Evolutionary conservation across 1,140 invertebrate species (phyloP).

Genomic region (Tetraneura akinire): DNA sequence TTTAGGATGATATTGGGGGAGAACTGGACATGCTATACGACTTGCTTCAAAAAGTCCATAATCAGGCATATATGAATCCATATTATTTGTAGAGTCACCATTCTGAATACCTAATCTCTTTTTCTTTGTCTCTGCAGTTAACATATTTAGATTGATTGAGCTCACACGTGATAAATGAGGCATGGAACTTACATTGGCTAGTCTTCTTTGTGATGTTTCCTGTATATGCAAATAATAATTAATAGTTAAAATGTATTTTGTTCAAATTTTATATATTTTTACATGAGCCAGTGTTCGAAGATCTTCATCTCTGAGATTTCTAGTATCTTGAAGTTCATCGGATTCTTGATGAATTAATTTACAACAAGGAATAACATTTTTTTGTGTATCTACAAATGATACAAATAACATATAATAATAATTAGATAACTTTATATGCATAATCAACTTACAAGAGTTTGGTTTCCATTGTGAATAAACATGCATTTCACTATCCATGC

Average conservation of each 20-base stretch:
- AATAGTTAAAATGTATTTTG: slow-evolving; percentile 7
- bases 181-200: slow-evolving; percentile 75
- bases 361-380: slow-evolving; percentile 48
- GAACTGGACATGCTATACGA: slow-evolving; percentile 92
- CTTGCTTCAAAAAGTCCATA: slow-evolving; percentile 95
- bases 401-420: slow-evolving; percentile 13
- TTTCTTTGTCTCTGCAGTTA: slow-evolving; percentile 70
- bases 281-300: slow-evolving; percentile 68
- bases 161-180: slow-evolving; percentile 78
- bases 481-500: slow-evolving; percentile 99
- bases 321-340: slow-evolving; percentile 70
- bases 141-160: slow-evolving; percentile 77
- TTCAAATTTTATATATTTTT: slow-evolving; percentile 14
- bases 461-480: slow-evolving; percentile 98
- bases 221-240: slow-evolving; percentile 55
- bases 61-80: slow-evolving; percentile 77
- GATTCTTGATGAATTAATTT: slow-evolving; percentile 60
- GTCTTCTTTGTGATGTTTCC: slow-evolving; percentile 68
- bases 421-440: not conserved
- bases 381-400: slow-evolving; percentile 50
- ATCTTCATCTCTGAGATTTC: slow-evolving; percentile 79
- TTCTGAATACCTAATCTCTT: slow-evolving; percentile 58
- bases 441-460: slow-evolving; percentile 59
- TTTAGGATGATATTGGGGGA: slow-evolving; percentile 99
- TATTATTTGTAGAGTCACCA: slow-evolving; percentile 51